Conservation (phyloP, 2,888 invertebrate species). For the Platypus cylindrus region DNA sequence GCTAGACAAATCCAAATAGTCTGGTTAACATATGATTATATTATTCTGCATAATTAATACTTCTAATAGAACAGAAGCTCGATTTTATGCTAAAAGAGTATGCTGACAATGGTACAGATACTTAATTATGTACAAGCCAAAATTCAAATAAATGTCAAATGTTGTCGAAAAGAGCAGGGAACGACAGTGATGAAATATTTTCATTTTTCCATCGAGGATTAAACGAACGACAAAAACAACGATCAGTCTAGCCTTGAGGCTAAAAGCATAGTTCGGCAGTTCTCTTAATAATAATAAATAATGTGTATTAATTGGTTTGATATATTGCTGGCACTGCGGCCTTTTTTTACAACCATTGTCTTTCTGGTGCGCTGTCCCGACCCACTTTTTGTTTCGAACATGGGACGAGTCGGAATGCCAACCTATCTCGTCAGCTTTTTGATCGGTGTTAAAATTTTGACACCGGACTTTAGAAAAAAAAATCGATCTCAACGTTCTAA, state of each 20-base stretch:
- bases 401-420: slow-evolving; percentile 8
- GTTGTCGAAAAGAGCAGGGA: too few species aligned
- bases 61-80: too few species aligned
- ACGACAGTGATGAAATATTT: too few species aligned
- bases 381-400: slow-evolving; percentile 6
- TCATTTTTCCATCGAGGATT: too few species aligned
- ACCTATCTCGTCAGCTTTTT: slow-evolving; percentile 3
- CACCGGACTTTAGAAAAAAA: slow-evolving; percentile 9
- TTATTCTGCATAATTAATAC: too few species aligned
- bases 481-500: slow-evolving; percentile 17
- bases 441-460: slow-evolving; percentile 14
- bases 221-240: too few species aligned
- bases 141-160: slow-evolving; percentile 10
- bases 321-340: slow-evolving; percentile 29
- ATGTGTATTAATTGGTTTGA: slow-evolving; percentile 37
- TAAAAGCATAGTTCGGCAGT: slow-evolving; percentile 30
- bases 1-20: too few species aligned
- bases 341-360: slow-evolving; percentile 10
- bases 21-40: too few species aligned
- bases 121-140: not conserved
- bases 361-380: slow-evolving; percentile 8
- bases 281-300: slow-evolving; percentile 33
- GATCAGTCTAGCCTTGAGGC: slow-evolving; percentile 7
- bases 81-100: too few species aligned
- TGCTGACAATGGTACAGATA: too few species aligned